Evolutionary conservation across 2,888 invertebrate genomes (phyloP), one percentile per base, ranked within the genome.

Genomic region (Drosophila cognata): DNA sequence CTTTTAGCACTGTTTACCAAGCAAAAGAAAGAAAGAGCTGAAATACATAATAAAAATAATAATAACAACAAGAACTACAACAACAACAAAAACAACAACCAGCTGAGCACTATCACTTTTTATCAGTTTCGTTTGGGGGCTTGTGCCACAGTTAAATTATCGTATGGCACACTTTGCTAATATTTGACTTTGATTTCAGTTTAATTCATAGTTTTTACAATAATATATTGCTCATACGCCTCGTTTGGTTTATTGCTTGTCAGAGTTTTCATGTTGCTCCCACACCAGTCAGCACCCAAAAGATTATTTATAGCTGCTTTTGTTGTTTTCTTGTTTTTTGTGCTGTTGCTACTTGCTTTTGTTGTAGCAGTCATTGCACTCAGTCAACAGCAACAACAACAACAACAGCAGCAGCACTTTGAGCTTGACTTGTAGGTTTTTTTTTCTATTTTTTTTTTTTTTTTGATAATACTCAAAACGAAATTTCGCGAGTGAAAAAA

Each of bases 351-450:
- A 64, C 50, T 69, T 59, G 59, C 41, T 66, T 31, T 57, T 75
- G 63, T 75, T 62, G 60, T 78, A 79, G 84, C 89, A 88, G 84
- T 87, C 87, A 88, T 75, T 88, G 87, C 90, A 85, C 82, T 72
- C 71, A 58, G 61, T 50, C 70, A 66, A 36, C 68, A 68, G 71
- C 51, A 68, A 21, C n/a, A 68, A 61, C 66, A 72, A 55, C 70
- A 71, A 43, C 68, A 66, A 69, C 55, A 68, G 52, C 61, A 66
- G 67, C 55, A 68, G 56, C 61, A 65, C 58, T 58, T 41, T 55
- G 59, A 71, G 75, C 80, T 78, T 57, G 72, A 75, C 59, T 75
- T 74, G 68, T 73, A 57, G 38, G 56, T 57, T 58, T 56, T 48
- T 28, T 25, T 43, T 21, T 21, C 21, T 21, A 21, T 21, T 21